Base-by-base conservation (phyloP, 1,140 invertebrate genomes). In the Euwallacea fornicatus region DNA sequence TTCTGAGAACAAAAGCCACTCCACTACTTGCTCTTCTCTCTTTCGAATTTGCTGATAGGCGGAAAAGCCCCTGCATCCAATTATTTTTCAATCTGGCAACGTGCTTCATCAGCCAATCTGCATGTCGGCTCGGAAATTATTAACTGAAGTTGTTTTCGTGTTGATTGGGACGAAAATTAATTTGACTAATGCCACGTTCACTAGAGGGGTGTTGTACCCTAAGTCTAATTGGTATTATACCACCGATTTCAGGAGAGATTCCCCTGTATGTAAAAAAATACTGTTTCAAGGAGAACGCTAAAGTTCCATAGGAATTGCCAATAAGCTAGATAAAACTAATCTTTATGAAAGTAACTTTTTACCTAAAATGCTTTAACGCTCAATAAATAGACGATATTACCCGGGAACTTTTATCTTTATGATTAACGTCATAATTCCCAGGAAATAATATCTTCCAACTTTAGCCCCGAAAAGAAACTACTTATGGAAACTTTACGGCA, bases 401-500 rank as follows among this genome's bases (percentile, higher is more conserved):
- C 56, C n/a, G 7, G n/a, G 43, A 60, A 68, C 66, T 68, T 68
- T 68, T 60, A 68, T 68, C 66, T 59, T 41, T 56, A 68, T 68
- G 66, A 68, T 68, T 68, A 68, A 68, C 56, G 56, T 44, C 65
- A 67, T 67, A 68, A 68, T 68, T 68, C 60, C 47, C 65, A 9
- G 66, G 66, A 68, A 68, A 68, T 68, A 68, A 68, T 68, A 68
- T 42, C 66, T 68, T 54, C 42, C 56, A 58, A 68, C 66, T 68
- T 68, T 68, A 66, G 56, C 66, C 44, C 43, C 43, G 47, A 68
- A 59, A 68, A 54, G 66, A 60, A 68, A 68, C 66, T 68, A 68
- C 66, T 68, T 68, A 58, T 58, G 66, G 16, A 58, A 68, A 68
- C 55, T 68, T 68, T 60, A 44, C 66, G 15, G 21, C 59, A 59